These are phyloP conservation scores for Megatriorchis doriae DNA, from an alignment of 2,113 vertebrate species.

Conservation along the genomic window DNA sequence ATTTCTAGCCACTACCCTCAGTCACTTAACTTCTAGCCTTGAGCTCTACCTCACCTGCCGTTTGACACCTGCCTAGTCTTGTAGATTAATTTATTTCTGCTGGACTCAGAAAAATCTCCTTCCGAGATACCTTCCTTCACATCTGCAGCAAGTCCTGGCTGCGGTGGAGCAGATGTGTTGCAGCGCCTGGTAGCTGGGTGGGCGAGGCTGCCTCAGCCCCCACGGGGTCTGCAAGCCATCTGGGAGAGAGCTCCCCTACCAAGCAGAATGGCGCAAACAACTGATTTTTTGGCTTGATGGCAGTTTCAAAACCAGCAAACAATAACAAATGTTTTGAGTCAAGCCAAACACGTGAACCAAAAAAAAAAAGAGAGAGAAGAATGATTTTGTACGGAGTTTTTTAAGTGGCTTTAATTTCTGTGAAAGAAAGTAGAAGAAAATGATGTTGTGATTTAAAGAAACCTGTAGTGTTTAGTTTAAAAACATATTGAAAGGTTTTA, in stretches of 20 bases:
- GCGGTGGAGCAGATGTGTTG: not conserved
- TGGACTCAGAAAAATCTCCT: not conserved
- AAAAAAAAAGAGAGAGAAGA: not conserved
- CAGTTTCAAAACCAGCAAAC: not conserved
- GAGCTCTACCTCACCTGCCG: not conserved
- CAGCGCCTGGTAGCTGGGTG: not conserved
- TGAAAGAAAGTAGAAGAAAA: not conserved
- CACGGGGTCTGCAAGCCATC: not conserved
- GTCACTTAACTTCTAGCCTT: not conserved
- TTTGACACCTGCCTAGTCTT: constrained; percentile 16
- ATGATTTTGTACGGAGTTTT: not conserved
- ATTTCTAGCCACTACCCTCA: not conserved
- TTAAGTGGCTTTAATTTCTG: not conserved
- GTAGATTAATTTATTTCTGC: constrained; percentile 44
- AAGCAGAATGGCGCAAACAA: not conserved
- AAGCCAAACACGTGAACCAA: not conserved
- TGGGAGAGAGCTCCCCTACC: not conserved
- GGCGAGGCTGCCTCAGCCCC: not conserved
- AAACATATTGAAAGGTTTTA: not conserved
- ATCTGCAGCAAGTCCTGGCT: not conserved
- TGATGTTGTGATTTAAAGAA: not conserved
- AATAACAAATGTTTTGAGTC: not conserved
- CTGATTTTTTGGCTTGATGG: not conserved
- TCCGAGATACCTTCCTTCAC: not conserved
- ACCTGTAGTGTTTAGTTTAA: not conserved